Percentiles rank a stretch among this genome's conserved stretches.
These are phyloP conservation scores for Rhinolophus sinicus DNA, from an alignment of 2,113 vertebrate genomes.

Conservation along the genomic window DNA sequence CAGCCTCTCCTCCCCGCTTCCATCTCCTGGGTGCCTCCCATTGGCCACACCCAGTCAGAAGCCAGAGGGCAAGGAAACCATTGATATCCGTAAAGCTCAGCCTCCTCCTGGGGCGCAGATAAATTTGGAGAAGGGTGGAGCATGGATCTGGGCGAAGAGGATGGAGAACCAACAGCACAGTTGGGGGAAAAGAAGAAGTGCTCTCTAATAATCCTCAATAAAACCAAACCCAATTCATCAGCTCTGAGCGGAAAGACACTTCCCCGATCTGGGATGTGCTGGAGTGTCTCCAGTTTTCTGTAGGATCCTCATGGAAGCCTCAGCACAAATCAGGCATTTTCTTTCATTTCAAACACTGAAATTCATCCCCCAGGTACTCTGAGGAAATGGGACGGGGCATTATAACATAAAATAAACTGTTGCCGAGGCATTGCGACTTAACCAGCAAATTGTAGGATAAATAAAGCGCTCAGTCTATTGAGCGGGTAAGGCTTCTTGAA, in stretches of 20 bases:
- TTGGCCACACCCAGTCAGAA: not conserved
- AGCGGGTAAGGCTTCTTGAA: not conserved
- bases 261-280: not conserved
- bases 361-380: not conserved
- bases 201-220: rapidly evolving
- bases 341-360: not conserved
- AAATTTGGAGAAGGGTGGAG: not conserved
- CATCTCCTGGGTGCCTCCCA: not conserved
- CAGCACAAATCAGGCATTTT: not conserved
- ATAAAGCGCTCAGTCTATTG: not conserved
- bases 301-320: not conserved
- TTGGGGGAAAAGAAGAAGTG: not conserved
- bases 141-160: not conserved
- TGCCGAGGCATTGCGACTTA: too few species aligned
- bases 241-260: not conserved
- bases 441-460: not conserved
- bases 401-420: not conserved
- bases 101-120: not conserved
- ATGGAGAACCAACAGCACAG: not conserved
- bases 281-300: not conserved
- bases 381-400: not conserved
- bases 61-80: not conserved
- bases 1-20: not conserved
- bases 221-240: not conserved
- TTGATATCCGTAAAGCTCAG: not conserved